phyloP scores from a whole-genome alignment of 2,888 invertebrate species.

The Napeogenes sylphis region DNA sequence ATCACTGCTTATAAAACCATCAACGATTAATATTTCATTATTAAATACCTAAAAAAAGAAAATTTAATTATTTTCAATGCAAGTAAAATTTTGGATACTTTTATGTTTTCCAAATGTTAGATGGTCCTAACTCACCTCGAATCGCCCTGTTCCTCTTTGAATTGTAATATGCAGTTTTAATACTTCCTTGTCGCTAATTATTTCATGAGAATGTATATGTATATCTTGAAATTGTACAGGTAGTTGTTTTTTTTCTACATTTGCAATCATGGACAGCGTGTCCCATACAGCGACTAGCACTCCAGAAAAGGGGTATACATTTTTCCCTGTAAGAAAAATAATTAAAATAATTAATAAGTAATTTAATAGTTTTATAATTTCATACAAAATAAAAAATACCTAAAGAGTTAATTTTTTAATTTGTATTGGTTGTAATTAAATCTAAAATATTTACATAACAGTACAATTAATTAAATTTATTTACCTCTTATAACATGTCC shows the following conservation, averaged over 20 bases:
- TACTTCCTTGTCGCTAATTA: constrained; percentile 69
- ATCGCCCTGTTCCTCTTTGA: constrained; percentile 78
- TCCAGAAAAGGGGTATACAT: constrained; percentile 86
- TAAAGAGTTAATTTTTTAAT: background rate
- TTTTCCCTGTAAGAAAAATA: constrained; percentile 68
- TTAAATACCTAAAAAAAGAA: background rate
- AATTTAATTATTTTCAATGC: too few relatives aligned
- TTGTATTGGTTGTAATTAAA: background rate
- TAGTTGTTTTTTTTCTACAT: constrained; percentile 75
- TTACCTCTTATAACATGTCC: constrained; percentile 50
- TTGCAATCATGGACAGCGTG: constrained; percentile 78
- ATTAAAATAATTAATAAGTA: background rate
- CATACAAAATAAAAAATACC: too few relatives aligned
- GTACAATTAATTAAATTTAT: background rate
- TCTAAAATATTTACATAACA: too few relatives aligned
- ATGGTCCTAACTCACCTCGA: constrained; percentile 64
- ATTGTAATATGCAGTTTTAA: constrained; percentile 76
- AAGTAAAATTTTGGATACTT: too few relatives aligned
- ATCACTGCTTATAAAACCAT: constrained; percentile 8
- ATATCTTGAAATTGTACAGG: constrained; percentile 82
- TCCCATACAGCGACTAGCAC: constrained; percentile 85
- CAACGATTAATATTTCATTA: background rate
- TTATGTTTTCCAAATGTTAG: background rate
- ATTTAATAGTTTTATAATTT: too few relatives aligned
- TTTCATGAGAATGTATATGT: constrained; percentile 80